Base-by-base conservation (phyloP, 2,888 invertebrate genomes). In the Himalopsyche japonica region DNA sequence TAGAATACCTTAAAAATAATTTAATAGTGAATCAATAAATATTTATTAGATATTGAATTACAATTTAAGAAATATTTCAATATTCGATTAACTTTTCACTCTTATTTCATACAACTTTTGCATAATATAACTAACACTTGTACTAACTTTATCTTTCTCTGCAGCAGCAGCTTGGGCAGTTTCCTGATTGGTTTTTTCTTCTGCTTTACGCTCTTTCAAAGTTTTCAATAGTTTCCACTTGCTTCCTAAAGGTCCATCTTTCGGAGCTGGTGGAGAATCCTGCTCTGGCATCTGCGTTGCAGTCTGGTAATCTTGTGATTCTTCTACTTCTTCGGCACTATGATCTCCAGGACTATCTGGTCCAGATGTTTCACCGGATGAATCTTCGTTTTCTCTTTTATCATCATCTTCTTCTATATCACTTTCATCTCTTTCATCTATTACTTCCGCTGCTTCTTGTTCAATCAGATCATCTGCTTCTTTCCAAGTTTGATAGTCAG, bases 141-240 rank as follows among this genome's bases (percentile, higher is more conserved):
- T 95, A 92, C 95, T 95, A 88, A 94, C 95, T 91, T 94, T 95
- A 88, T 95, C 95, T 88, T 94, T 93, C 84, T 93, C 92, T 8
- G 93, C 91, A 77, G 94, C 93, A 76, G 94, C 93, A 85, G 94
- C 94, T 82, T 92, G 94, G 80, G 93, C 93, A 87, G 95, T 94
- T 84, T 95, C 95, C 86, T 94, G 94, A 88, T 95, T 95, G 88
- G 93, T 93, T 89, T 95, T 96, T 88, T 97, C 97, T 90, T 97
- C 97, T 3, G 97, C 96, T 91, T 98, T 97, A 86, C 96, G 93
- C 88, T 98, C 97, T 89, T 97, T 97, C 37, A 98, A 90, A 0
- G 97, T 97, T 90, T 97, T 98, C 3, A 98, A 91, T 76, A 98
- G 92, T 90, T 97, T 97, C 98, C 98, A 98, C 90, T 97, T 97